Evolutionary conservation across 1,140 invertebrate species (phyloP), one percentile per base, ranked within the genome.

Genomic region (Galendromus occidentalis): DNA sequence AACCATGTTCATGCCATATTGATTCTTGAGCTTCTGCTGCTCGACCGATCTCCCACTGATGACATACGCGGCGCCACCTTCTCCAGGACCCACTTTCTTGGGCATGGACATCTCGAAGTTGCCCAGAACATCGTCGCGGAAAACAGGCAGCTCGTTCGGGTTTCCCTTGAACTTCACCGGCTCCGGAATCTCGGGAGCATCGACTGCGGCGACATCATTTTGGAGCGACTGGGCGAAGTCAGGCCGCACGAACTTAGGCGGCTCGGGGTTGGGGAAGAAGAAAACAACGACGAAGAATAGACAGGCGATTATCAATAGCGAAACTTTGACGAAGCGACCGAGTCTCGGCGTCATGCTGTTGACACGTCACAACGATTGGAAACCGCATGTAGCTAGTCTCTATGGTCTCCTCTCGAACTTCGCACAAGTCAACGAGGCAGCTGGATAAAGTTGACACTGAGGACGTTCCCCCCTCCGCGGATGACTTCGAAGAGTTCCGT

Each of bases 1-100:
- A 20, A 89, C 85, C 77, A 97, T 91, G 74, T 97, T 97, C 85
- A 97, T 97, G 39, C 93, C 93, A 79, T 91, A 95, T 73, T 95
- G 88, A 1, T 79, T 80, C 69, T 91, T 85, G 0, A 86, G 84
- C 70, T 85, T 82, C 39, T 81, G 77, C 9, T 81, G 82, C 71
- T 86, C 86, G 73, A 88, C 88, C 70, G 85, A 82, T 68, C 86
- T 81, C 69, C 84, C 82, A 17, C 84, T 80, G 22, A 81, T 75
- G 17, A 66, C 44, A 68, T 82, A 77, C 72, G 87, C 77, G 72
- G 85, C 84, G 1, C 90, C 90, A 66, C 80, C 81, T 78, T 90
- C 88, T 14, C 91, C 91, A 44, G 90, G 88, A 0, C 89, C 90
- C n/a, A 59, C 22, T 5, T 20, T 22, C 5, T 4, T 18, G 1